A percentile compares a stretch with the other conserved stretches of the same genome.
These are phyloP conservation scores for Andricus curvator DNA, from an alignment of 2,888 invertebrate genomes.

Conservation along the genomic window DNA sequence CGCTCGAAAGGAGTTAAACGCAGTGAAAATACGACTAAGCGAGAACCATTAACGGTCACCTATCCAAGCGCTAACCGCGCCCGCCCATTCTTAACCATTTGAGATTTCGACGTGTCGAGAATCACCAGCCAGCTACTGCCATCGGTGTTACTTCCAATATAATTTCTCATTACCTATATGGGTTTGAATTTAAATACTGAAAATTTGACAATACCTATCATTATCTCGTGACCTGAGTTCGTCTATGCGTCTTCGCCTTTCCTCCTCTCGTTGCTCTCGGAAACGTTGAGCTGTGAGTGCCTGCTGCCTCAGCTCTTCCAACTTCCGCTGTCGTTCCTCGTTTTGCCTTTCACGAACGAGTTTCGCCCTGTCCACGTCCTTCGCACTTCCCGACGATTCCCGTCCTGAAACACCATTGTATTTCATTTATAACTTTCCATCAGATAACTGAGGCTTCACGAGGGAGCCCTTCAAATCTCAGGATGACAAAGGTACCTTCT, in stretches of 20 bases:
- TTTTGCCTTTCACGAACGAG: constrained; percentile 92
- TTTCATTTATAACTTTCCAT: constrained; percentile 25
- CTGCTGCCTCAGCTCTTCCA: constrained; percentile 93
- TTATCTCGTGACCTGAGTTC: constrained; percentile 89
- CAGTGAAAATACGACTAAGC: no score
- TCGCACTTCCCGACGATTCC: constrained; percentile 71
- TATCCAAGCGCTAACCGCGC: no score
- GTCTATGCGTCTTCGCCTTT: constrained; percentile 89
- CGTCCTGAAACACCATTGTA: constrained; percentile 69
- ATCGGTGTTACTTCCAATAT: neutral
- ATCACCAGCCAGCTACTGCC: no score
- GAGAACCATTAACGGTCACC: no score
- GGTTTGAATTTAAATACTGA: constrained; percentile 22
- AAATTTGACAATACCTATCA: constrained; percentile 79
- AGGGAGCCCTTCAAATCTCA: constrained; percentile 53
- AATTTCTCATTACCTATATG: neutral
- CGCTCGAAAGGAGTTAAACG: no score
- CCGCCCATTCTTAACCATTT: no score
- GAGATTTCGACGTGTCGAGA: no score
- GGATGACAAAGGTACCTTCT: constrained; percentile 2
- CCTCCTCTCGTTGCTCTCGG: constrained; percentile 93
- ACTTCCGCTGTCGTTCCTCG: constrained; percentile 92
- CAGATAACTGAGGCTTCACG: constrained; percentile 11
- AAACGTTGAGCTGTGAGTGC: constrained; percentile 93
- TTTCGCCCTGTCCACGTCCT: constrained; percentile 76